These are phyloP conservation scores for Carpatolechia fugitivella DNA, from an alignment of 2,888 invertebrate species.

Conservation along the genomic window DNA sequence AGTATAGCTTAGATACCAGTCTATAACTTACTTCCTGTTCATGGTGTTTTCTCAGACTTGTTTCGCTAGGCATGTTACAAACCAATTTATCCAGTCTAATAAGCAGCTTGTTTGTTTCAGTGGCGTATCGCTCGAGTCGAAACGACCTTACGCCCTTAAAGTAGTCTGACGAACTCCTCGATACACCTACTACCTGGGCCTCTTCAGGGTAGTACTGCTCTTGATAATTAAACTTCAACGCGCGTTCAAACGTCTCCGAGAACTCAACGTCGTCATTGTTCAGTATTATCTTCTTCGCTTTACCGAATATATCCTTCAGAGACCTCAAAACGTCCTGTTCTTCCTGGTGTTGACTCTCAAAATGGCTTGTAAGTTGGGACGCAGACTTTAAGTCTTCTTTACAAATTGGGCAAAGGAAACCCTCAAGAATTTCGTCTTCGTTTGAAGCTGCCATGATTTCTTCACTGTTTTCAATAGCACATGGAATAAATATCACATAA, in stretches of 20 bases:
- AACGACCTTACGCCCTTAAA: slow-evolving; percentile 84
- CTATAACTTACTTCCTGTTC: slow-evolving; percentile 83
- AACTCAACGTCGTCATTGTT: slow-evolving; percentile 83
- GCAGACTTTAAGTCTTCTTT: slow-evolving; percentile 93
- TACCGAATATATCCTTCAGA: slow-evolving; percentile 90
- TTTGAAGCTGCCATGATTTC: slow-evolving; percentile 62
- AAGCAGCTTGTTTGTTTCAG: slow-evolving; percentile 96
- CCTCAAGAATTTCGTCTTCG: slow-evolving; percentile 87
- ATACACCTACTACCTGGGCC: slow-evolving; percentile 82
- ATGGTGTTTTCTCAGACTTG: slow-evolving; percentile 85
- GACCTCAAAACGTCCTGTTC: slow-evolving; percentile 91
- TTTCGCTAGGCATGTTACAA: slow-evolving; percentile 86
- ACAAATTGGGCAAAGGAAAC: slow-evolving; percentile 97
- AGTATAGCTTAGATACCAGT: too few relatives aligned
- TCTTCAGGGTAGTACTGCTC: slow-evolving; percentile 57
- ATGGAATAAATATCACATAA: too few relatives aligned
- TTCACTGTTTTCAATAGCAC: too few relatives aligned
- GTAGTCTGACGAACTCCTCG: slow-evolving; percentile 83
- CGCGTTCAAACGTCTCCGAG: slow-evolving; percentile 78
- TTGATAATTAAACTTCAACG: slow-evolving; percentile 62
- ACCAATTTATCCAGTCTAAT: slow-evolving; percentile 95
- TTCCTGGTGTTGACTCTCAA: slow-evolving; percentile 92
- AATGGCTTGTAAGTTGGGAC: slow-evolving; percentile 90
- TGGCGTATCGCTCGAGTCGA: slow-evolving; percentile 90
- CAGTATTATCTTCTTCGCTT: slow-evolving; percentile 93